Evolutionary conservation across 2,797 vertebrate species (phyloP), one percentile per base, ranked within the genome.

Genomic region (Alectoris magna): DNA sequence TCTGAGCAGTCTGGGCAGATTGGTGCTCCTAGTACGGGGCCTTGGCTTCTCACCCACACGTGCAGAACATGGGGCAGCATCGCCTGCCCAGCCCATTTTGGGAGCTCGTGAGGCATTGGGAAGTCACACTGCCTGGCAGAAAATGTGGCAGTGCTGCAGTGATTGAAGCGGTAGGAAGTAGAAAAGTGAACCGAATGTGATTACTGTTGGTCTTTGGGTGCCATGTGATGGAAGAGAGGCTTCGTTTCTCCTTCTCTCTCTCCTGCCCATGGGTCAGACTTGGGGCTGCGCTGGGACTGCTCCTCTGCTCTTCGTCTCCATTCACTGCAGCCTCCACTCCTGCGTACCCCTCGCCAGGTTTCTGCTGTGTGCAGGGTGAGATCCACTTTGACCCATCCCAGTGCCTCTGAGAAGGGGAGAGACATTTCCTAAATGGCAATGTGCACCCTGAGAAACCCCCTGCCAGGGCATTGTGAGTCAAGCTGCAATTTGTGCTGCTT

Each of bases 31-130:
- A 55, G 56, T 44, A 11, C 0, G 1, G 82, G 84, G 73, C 34
- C 29, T 31, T 48, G 0, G 0, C 3, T 59, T 68, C 77, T 51
- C 0, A 3, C 39, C 41, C 10, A 0, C 15, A 1, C 0, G 14
- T 29, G 0, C 29, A 15, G 41, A 14, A 29, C 63, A 23, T 1
- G 21, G 41, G 43, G 60, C 60, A 19, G 53, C 53, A 31, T 55
- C 10, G 10, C 27, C 53, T 31, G 29, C 29, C 16, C 27, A 17
- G 53, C 38, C 51, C 5, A 0, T 68, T 43, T 13, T 26, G 51
- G 56, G 39, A 17, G 16, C 18, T 86, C 39, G 11, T 34, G 79
- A 10, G 46, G 8, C 39, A 56, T 22, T 9, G 62, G 38, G 84
- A 79, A 79, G n/a, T n/a, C n/a, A 4, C 0, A 3, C 55, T 75